phyloP scores from a whole-genome alignment of 2,797 vertebrate genomes.

The Chrosomus eos region DNA sequence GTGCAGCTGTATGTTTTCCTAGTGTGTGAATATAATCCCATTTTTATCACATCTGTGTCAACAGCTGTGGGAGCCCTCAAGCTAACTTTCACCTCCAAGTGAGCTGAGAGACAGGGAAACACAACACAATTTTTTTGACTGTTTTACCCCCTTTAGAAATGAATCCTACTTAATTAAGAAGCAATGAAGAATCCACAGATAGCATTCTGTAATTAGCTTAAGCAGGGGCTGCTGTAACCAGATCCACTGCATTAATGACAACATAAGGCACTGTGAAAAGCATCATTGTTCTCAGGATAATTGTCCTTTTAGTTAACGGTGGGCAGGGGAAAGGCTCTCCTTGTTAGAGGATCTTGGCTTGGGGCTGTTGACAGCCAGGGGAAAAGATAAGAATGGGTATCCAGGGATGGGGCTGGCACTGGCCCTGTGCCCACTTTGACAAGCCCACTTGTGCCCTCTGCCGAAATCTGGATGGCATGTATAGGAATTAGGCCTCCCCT shows the following conservation, averaged over 20 bases:
- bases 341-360: conserved; percentile 81
- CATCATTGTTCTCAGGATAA: conserved; percentile 87
- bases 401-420: conserved; percentile 73
- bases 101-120: conserved; percentile 16
- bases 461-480: conserved; percentile 81
- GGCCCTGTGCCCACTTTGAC: conserved; percentile 81
- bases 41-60: conserved; percentile 28
- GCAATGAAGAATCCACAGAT: conserved; percentile 82
- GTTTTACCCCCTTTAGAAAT: conserved; percentile 75
- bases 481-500: conserved; percentile 81
- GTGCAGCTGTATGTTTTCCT: conserved; percentile 27
- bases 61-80: conserved; percentile 39
- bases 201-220: conserved; percentile 84
- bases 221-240: conserved; percentile 82
- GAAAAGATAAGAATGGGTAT: conserved; percentile 69
- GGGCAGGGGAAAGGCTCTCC: conserved; percentile 77
- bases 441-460: conserved; percentile 84
- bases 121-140: conserved; percentile 60
- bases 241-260: conserved; percentile 85
- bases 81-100: conserved; percentile 22
- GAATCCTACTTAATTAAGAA: conserved; percentile 83
- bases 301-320: conserved; percentile 87
- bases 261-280: conserved; percentile 83
- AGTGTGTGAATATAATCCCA: conserved; percentile 26
- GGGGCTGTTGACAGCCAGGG: conserved; percentile 80